Conservation (phyloP, 2,113 vertebrate genomes). For the Aptenodytes forsteri region DNA sequence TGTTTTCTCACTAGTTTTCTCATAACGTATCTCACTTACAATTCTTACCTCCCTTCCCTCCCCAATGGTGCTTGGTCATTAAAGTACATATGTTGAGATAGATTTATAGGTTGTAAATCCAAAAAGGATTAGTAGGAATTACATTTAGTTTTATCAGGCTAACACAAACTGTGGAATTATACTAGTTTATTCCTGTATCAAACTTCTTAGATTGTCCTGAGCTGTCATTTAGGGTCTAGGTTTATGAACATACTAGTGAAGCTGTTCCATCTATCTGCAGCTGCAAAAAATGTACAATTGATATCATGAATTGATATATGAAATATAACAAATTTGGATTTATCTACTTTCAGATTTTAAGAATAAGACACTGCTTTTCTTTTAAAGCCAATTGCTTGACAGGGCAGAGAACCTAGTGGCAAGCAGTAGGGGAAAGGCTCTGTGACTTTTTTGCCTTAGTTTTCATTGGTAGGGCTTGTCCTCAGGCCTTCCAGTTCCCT, state of each 20-base stretch:
- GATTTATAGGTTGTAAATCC: neutral
- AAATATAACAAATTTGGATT: neutral
- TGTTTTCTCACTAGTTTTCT: neutral
- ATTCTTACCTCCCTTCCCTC: neutral
- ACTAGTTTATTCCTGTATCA: neutral
- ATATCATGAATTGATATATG: neutral
- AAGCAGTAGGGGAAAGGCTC: neutral
- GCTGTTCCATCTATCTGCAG: neutral
- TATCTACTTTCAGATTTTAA: neutral
- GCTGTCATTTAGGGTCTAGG: neutral
- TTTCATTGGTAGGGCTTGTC: neutral
- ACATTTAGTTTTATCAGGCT: neutral
- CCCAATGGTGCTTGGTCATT: accelerated
- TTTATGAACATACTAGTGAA: neutral
- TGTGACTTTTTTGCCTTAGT: neutral
- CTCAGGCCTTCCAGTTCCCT: neutral
- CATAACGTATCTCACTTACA: neutral
- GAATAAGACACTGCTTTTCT: neutral
- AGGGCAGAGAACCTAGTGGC: neutral
- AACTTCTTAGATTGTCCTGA: neutral
- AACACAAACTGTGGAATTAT: neutral
- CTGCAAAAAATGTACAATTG: neutral
- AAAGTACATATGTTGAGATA: neutral
- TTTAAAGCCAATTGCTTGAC: neutral
- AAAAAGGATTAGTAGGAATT: neutral